Evolutionary conservation across 2,113 vertebrate species (phyloP), one percentile per base, ranked within the genome.

Genomic region (Tetraodon nigroviridis): DNA sequence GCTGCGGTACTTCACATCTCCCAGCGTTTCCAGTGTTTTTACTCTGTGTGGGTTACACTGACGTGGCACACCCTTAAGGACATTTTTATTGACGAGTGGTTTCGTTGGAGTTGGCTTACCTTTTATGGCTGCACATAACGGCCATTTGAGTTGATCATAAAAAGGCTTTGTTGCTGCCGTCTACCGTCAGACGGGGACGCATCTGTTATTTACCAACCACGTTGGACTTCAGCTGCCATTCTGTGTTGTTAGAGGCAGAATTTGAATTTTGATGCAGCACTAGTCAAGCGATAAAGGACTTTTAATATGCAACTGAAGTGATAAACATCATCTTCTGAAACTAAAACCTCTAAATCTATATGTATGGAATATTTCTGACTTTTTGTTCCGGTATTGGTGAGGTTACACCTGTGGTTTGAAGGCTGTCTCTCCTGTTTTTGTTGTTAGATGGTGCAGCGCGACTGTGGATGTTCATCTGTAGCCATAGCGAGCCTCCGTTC

Each of bases 401-500:
- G 24, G 5, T 12, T 12, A 37, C 3, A 37, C 32, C 32, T 44
- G 42, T 44, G 16, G 15, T 44, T 17, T 44, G 15, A 16, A 44
- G 15, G 32, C 32, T 27, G 7, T 27, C 2, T 37, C 32, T 37
- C 32, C 24, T 27, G 24, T 37, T 37, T 11, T 37, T 37, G 11
- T 37, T 37, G 32, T 37, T 37, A 37, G 32, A 8, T 32, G 29
- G 1, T 37, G 2, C 4, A n/a, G 6, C 42, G 1, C 3, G 13
- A 6, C 16, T 44, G 14, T 44, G 42, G 32, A 37, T 8, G 32
- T 10, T 37, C 42, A 44, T 44, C 14, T 17, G 13, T 37, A 15
- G n/a, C 3, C 46, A 48, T n/a, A 48, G 17, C 42, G 52, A 64
- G 51, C 61, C 63, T 44, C n/a, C 12, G 16, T 22, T 57, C 51